Conservation (phyloP, 2,888 invertebrate genomes). For the Celastrina argiolus region DNA sequence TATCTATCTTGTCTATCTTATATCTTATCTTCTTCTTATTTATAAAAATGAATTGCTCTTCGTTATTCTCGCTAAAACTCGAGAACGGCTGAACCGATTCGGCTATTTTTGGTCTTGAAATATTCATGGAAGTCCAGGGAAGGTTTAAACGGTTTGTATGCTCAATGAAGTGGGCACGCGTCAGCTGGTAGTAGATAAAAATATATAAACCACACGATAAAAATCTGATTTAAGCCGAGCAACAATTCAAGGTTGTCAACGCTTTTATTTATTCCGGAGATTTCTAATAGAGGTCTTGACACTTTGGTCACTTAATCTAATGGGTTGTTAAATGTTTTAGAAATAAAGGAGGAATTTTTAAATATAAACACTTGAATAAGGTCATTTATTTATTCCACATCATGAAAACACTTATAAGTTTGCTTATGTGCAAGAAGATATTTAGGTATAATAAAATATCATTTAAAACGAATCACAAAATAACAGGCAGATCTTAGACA, state of each 20-base stretch:
- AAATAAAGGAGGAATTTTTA: background rate
- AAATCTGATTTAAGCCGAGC: background rate
- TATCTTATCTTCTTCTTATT: no score
- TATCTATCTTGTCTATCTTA: no score
- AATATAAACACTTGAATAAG: background rate
- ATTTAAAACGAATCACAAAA: conserved; percentile 57
- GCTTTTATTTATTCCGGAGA: background rate
- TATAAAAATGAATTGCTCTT: no score
- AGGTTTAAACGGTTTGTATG: no score
- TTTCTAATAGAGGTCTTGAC: no score
- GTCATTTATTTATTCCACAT: conserved; percentile 13
- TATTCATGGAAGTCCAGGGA: no score
- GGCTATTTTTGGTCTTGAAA: no score
- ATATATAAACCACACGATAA: no score
- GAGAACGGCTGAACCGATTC: no score
- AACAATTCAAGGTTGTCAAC: background rate
- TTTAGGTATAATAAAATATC: conserved; percentile 38
- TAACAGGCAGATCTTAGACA: conserved; percentile 59
- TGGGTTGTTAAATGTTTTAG: background rate
- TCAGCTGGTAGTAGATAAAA: no score
- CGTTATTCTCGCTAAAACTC: no score
- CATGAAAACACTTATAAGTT: conserved; percentile 29
- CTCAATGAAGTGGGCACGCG: no score
- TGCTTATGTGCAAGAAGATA: conserved; percentile 43
- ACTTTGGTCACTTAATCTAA: background rate